Conservation (phyloP, 1,140 invertebrate genomes). For the Zelostemma sp. region DNA sequence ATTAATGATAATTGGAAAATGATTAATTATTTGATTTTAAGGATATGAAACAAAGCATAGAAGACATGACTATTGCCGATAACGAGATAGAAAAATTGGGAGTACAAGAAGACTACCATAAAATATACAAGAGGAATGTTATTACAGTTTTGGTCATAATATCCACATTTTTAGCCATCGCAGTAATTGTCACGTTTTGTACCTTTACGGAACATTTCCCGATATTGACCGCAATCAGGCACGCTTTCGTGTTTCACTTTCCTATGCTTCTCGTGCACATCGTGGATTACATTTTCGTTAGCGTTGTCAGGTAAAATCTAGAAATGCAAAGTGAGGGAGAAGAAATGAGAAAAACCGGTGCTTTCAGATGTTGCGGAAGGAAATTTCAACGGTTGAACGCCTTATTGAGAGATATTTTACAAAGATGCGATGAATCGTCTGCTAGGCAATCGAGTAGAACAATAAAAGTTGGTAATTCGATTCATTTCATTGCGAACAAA, state of each 20-base stretch:
- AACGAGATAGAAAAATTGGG: slow-evolving; percentile 18
- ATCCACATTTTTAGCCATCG: slow-evolving; percentile 17
- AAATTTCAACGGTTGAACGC: slow-evolving; percentile 16
- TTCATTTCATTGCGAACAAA: slow-evolving; percentile 12
- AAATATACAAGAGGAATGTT: background rate
- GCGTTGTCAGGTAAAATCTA: background rate
- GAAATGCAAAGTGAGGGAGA: background rate
- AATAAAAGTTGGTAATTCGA: slow-evolving; percentile 6
- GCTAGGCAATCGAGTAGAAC: slow-evolving; percentile 3
- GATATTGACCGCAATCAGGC: background rate
- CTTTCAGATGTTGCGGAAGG: slow-evolving; percentile 10
- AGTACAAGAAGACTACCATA: slow-evolving; percentile 14
- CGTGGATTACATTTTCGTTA: background rate
- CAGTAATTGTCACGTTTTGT: slow-evolving; percentile 11
- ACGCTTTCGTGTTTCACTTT: background rate
- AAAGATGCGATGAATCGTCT: slow-evolving; percentile 14
- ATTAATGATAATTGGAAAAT: too few species aligned
- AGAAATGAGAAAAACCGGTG: background rate
- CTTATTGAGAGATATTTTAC: slow-evolving; percentile 8
- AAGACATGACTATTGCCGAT: slow-evolving; percentile 1
- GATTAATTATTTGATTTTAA: too few species aligned
- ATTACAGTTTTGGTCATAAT: slow-evolving; percentile 2
- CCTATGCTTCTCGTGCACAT: background rate
- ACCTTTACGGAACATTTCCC: slow-evolving; percentile 18
- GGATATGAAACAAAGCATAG: too few species aligned